Evolutionary conservation across 2,113 vertebrate species (phyloP).

Genomic region (Antechinus flavipes): DNA sequence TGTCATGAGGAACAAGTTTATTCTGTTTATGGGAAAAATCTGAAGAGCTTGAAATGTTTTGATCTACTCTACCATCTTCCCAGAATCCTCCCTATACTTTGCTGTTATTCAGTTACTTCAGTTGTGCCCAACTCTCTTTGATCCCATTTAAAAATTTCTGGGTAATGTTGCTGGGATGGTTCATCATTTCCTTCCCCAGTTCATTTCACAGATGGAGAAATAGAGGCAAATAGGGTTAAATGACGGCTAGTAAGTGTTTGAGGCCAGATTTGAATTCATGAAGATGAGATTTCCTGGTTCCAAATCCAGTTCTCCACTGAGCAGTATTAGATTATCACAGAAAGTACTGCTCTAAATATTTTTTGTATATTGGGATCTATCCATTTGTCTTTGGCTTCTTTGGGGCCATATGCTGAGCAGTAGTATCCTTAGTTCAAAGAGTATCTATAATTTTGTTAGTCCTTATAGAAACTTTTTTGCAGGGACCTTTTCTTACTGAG

Average conservation of each 20-base stretch:
- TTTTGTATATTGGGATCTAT: not conserved
- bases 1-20: too few species aligned
- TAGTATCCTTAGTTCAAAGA: not conserved
- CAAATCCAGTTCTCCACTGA: not conserved
- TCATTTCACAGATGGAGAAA: not conserved
- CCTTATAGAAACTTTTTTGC: slow-evolving; percentile 43
- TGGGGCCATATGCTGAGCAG: not conserved
- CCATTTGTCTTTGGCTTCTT: not conserved
- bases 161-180: not conserved
- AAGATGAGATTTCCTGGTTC: not conserved
- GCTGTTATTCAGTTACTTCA: not conserved
- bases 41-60: too few species aligned
- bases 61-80: too few species aligned
- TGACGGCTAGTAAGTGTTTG: not conserved
- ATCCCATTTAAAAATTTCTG: not conserved
- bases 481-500: slow-evolving; percentile 24
- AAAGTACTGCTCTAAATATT: not conserved
- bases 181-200: not conserved
- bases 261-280: not conserved
- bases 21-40: too few species aligned
- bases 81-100: too few species aligned
- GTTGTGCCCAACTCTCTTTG: not conserved
- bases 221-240: not conserved
- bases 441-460: not conserved
- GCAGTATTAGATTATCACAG: not conserved